These are phyloP conservation scores for Uloborus plumipes DNA, from an alignment of 2,888 invertebrate species.

Conservation along the genomic window DNA sequence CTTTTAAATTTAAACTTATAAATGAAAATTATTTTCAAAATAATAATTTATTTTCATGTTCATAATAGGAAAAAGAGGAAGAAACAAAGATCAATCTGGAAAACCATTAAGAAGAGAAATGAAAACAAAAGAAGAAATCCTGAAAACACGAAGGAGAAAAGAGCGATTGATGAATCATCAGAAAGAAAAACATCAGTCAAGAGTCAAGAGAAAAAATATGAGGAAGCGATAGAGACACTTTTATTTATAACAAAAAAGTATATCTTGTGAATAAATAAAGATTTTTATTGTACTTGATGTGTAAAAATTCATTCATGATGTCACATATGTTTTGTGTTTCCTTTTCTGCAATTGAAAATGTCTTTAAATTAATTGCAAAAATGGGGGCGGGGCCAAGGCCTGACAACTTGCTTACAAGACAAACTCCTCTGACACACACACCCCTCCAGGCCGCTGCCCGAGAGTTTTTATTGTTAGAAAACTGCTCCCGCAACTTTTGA, in stretches of 20 bases:
- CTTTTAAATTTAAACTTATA: not conserved
- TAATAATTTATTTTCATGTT: not conserved
- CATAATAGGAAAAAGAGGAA: constrained; percentile 2
- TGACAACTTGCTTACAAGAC: no score
- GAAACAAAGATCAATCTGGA: not conserved
- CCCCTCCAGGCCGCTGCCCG: no score
- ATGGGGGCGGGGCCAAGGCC: no score
- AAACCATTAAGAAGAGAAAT: constrained; percentile 74
- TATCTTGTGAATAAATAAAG: not conserved
- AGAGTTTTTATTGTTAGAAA: no score
- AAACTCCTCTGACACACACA: no score
- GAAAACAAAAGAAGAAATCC: constrained; percentile 82
- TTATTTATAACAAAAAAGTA: no score
- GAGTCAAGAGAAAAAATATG: constrained; percentile 16
- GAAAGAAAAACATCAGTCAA: constrained; percentile 66
- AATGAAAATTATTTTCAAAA: no score
- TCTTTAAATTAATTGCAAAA: no score
- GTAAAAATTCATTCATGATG: no score
- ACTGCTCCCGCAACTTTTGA: no score
- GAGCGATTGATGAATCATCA: constrained; percentile 69
- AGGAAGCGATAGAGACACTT: not conserved
- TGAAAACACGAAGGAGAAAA: constrained; percentile 76
- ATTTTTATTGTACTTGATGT: no score
- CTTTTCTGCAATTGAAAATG: not conserved
- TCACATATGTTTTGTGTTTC: not conserved